Base-by-base conservation (phyloP, 2,888 invertebrate genomes). In the Isoperla grammatica region DNA sequence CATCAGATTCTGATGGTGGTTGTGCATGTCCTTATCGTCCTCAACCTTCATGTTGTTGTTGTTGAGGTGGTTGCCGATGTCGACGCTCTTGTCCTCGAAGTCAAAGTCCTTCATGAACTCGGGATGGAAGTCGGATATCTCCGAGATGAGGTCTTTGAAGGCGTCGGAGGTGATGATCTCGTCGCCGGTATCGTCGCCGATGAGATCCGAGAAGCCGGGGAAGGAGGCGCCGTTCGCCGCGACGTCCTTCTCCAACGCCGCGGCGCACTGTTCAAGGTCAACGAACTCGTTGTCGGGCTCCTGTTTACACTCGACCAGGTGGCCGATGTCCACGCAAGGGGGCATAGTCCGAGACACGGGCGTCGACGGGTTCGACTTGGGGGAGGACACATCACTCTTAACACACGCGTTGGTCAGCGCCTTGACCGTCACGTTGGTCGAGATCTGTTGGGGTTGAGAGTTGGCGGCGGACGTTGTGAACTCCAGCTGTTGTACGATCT, bases 381-480 rank as follows among this genome's bases (percentile, higher is more conserved):
- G 73, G 58, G 72, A 73, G 23, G 73, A 70, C 23, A 79, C 76
- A 68, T 81, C 82, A 67, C 81, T 82, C 68, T 82, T 82, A 54
- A 83, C 81, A 61, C 81, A 81, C 50, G 86, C 82, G 72, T 86
- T 87, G 65, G 86, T 85, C 67, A 87, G 75, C 39, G 87, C 84
- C 71, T 93, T 94, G 65, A 94, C 93, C 56, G 93, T 94, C 60
- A 94, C 92, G 78, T 93, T 93, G 66, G 94, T 93, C 70, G 87
- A 90, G 67, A 93, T 93, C 76, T 92, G 91, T 71, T 92, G 91
- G 56, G 91, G 88, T 71, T 90, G 90, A 6, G 89, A 88, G 71
- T 88, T 91, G 49, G 90, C 90, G 56, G 89, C 88, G 49, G 88
- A 90, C 43, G 90, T 90, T 64, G 91, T 91, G 73, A 93, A 93